Evolutionary conservation across 1,140 invertebrate species (phyloP).

Genomic region (Orius insidiosus): DNA sequence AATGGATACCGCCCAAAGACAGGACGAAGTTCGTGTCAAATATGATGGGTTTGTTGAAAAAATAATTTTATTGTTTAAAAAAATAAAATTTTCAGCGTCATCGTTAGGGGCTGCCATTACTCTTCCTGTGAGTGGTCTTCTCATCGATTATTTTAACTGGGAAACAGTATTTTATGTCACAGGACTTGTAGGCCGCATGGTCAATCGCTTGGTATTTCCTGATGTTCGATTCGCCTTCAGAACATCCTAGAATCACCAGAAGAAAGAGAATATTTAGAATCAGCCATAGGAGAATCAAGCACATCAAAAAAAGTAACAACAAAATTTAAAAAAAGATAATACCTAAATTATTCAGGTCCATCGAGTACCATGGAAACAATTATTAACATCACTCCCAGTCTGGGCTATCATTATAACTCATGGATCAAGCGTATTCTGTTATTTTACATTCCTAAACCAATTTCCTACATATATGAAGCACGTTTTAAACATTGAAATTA

Average conservation of each 20-base stretch:
- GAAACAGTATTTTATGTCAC: slow-evolving; percentile 72
- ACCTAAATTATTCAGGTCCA: slow-evolving; percentile 21
- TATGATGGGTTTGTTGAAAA: slow-evolving; percentile 56
- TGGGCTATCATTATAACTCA: slow-evolving; percentile 65
- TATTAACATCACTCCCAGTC: slow-evolving; percentile 56
- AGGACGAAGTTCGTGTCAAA: slow-evolving; percentile 72
- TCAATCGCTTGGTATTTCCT: slow-evolving; percentile 67
- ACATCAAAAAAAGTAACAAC: slow-evolving; percentile 25
- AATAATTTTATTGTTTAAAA: not conserved
- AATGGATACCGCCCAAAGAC: slow-evolving; percentile 81
- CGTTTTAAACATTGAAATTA: slow-evolving; percentile 46
- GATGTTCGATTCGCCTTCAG: slow-evolving; percentile 65
- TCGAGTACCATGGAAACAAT: slow-evolving; percentile 52
- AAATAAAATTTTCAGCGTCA: slow-evolving; percentile 37
- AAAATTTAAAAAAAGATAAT: slow-evolving; percentile 4
- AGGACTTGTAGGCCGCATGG: slow-evolving; percentile 65
- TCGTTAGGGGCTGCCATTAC: slow-evolving; percentile 66
- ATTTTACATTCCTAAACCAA: slow-evolving; percentile 50
- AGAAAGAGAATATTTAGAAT: slow-evolving; percentile 65
- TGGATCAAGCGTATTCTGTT: slow-evolving; percentile 52
- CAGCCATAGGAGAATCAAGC: slow-evolving; percentile 39
- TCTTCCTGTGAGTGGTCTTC: slow-evolving; percentile 60
- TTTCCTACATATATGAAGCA: slow-evolving; percentile 56
- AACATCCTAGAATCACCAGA: slow-evolving; percentile 66
- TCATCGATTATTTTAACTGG: slow-evolving; percentile 64